A percentile compares a stretch with the other conserved stretches of the same genome.
Evolutionary conservation across 2,888 invertebrate genomes (phyloP).

Genomic region (Volucella inflata): DNA sequence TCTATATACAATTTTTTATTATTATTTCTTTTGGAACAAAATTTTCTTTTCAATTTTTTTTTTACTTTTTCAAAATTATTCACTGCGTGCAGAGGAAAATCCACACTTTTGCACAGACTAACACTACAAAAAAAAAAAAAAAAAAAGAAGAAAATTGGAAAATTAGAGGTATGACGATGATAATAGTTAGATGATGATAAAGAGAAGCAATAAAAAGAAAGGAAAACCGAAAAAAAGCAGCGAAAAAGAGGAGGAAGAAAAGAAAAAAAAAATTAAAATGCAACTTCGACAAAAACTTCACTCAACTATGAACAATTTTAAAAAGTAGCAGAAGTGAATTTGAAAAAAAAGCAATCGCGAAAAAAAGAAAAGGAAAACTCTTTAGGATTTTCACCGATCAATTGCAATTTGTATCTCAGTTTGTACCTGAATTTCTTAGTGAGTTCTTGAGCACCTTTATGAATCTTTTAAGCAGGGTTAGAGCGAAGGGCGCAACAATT

Average conservation of each 20-base stretch:
- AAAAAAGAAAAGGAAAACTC: conserved; percentile 53
- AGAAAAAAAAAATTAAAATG: conserved; percentile 70
- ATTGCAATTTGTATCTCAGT: no score
- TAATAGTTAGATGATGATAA: conserved; percentile 59
- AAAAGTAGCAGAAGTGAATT: conserved; percentile 31
- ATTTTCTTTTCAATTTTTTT: conserved; percentile 30
- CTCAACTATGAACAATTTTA: conserved; percentile 74
- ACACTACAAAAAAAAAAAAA: conserved; percentile 66
- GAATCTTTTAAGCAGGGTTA: neutral
- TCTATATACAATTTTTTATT: neutral
- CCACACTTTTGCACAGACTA: conserved; percentile 70
- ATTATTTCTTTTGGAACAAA: conserved; percentile 19
- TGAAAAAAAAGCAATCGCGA: conserved; percentile 54
- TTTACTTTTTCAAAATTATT: conserved; percentile 20
- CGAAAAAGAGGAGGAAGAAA: conserved; percentile 32
- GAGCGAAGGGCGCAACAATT: neutral
- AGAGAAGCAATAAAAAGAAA: conserved; percentile 40
- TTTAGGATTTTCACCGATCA: no score
- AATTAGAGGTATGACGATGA: conserved; percentile 52
- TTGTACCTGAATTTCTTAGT: neutral
- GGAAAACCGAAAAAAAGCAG: conserved; percentile 33
- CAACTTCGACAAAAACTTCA: conserved; percentile 75
- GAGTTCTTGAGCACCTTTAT: neutral
- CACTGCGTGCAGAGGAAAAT: conserved; percentile 62
- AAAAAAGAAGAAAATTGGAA: conserved; percentile 38